phyloP scores from a whole-genome alignment of 2,797 vertebrate genomes.

The Microchirus variegatus region DNA sequence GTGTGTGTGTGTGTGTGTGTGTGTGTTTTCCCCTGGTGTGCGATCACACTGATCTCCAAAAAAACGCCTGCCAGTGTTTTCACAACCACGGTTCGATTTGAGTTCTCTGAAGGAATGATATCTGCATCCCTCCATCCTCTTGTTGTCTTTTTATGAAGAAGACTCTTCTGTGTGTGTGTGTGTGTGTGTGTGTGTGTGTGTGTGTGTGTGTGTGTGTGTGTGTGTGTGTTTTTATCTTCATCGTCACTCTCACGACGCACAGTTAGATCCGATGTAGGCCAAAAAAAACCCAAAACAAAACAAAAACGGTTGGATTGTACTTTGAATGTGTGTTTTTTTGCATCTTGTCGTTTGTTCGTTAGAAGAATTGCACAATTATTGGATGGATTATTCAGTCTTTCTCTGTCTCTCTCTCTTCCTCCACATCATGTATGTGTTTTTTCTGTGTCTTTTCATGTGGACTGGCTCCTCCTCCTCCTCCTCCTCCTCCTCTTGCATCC shows the following conservation, averaged over 20 bases:
- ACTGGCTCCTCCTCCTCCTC: constrained; percentile 81
- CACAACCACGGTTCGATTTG: constrained; percentile 70
- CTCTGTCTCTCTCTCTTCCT: constrained; percentile 53
- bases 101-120: constrained; percentile 74
- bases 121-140: constrained; percentile 76
- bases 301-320: constrained; percentile 56
- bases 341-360: constrained; percentile 66
- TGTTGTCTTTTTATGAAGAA: constrained; percentile 50
- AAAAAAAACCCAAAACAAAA: no score
- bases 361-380: constrained; percentile 71
- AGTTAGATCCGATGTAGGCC: constrained; percentile 62
- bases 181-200: constrained; percentile 53
- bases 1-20: constrained; percentile 76
- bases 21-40: constrained; percentile 72
- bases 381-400: constrained; percentile 73
- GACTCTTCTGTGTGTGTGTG: constrained; percentile 33
- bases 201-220: constrained; percentile 50
- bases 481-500: constrained; percentile 77
- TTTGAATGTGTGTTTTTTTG: constrained; percentile 52
- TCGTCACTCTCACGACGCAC: constrained; percentile 63
- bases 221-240: constrained; percentile 55
- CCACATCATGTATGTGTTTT: constrained; percentile 70
- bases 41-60: constrained; percentile 75
- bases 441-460: constrained; percentile 77
- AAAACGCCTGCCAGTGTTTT: constrained; percentile 79